Evolutionary conservation across 2,113 vertebrate species (phyloP), one percentile per base, ranked within the genome.

Genomic region (Burhinus bistriatus): DNA sequence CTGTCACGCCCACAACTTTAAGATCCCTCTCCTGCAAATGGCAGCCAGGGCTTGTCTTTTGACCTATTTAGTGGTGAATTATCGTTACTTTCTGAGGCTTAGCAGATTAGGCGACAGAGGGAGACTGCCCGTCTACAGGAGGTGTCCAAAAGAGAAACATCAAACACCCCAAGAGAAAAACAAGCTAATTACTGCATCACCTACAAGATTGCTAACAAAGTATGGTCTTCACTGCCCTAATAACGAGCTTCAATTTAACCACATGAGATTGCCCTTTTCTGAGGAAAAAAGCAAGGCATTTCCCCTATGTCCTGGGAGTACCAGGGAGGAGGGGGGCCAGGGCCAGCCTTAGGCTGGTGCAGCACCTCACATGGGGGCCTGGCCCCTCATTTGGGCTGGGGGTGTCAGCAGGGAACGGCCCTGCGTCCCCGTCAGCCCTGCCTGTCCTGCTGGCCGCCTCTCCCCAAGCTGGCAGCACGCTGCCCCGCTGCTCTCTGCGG

Each of bases 61-160:
- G 26, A 40, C 89, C 16, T 36, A 2, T 34, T 42, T 71, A 29
- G 58, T 69, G 75, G 57, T 51, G 83, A 89, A 47, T 83, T 93
- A 36, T 36, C 49, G 45, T 59, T 52, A 12, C 27, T 75, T 90
- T 79, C 36, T 23, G 79, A 81, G 59, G 55, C 14, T 72, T 45
- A 72, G 54, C 47, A 69, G 78, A 45, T 49, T 5, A 59, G 70
- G 51, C 40, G 49, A 34, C 11, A 11, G 66, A 86, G 59, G 38
- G 79, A 65, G 47, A 15, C 36, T n/a, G 44, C 57, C 32, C 5
- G 1, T 34, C 55, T 77, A 4, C 20, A 11, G 89, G 49, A 81
- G 58, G 71, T 51, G 84, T 68, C 72, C 71, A 55, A 85, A 93
- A 79, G 83, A 70, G 75, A 87, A 77, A 81, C 69, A 87, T 11